Conservation (phyloP, 2,113 vertebrate species). For the Cryptomyrus ogoouensis region DNA sequence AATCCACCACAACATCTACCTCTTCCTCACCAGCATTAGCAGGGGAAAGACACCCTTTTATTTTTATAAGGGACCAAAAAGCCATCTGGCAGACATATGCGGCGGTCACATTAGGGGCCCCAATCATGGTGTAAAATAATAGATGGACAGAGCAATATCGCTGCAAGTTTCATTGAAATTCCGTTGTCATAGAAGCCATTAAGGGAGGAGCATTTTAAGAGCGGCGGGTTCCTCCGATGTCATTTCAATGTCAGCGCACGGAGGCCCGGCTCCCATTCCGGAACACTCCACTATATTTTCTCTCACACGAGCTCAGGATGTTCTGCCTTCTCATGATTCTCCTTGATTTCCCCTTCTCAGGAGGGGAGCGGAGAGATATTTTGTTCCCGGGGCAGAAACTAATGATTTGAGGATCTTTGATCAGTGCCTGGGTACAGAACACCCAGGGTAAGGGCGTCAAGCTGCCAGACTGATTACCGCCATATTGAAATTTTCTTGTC, state of each 20-base stretch:
- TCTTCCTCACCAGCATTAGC: background rate
- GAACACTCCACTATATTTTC: background rate
- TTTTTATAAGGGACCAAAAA: background rate
- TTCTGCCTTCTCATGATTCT: background rate
- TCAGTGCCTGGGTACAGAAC: slow-evolving; percentile 5
- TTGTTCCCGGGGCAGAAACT: slow-evolving; percentile 9
- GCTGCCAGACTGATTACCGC: slow-evolving; percentile 16
- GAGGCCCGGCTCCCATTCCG: background rate
- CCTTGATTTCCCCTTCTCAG: slow-evolving; percentile 18
- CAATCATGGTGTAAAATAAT: background rate
- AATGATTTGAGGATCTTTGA: slow-evolving; percentile 20
- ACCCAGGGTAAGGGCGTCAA: slow-evolving; percentile 14
- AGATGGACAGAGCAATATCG: background rate
- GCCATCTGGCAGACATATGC: background rate
- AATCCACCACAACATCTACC: background rate
- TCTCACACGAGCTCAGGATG: background rate
- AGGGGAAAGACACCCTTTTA: background rate
- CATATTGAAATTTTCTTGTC: slow-evolving; percentile 19
- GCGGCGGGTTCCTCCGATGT: background rate
- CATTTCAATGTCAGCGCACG: background rate
- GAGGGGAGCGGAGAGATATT: slow-evolving; percentile 14
- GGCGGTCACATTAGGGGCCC: background rate
- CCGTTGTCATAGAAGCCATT: background rate
- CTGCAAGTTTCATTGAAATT: background rate
- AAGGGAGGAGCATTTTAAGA: background rate